Percentiles rank a stretch among this genome's conserved stretches.
Conservation (phyloP, 2,888 invertebrate genomes). For the Chrysotoxum bicinctum region DNA sequence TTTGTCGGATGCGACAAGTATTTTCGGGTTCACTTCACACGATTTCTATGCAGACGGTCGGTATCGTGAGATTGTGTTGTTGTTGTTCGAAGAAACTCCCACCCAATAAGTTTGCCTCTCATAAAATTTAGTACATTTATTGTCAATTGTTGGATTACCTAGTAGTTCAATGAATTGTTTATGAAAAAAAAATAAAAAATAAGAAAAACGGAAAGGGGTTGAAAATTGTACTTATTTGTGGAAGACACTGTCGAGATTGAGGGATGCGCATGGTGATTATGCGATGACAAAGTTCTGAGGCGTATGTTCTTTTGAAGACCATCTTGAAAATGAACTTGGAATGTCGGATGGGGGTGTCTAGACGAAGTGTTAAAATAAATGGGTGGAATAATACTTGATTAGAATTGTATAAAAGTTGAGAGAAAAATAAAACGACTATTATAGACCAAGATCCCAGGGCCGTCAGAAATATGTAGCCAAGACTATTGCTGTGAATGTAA, state of each 20-base stretch:
- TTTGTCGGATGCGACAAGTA: constrained; percentile 40
- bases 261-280: constrained; percentile 7
- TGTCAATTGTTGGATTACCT: constrained; percentile 46
- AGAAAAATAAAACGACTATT: background rate
- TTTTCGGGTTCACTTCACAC: constrained; percentile 66
- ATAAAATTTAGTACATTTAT: constrained; percentile 29
- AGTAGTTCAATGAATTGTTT: constrained; percentile 67
- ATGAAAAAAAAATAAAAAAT: background rate
- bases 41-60: constrained; percentile 4
- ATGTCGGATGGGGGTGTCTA: constrained; percentile 19
- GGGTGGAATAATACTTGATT: constrained; percentile 6
- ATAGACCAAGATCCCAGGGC: too few relatives aligned
- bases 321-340: background rate
- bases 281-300: background rate
- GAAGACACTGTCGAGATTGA: background rate
- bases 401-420: background rate
- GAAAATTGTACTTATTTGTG: background rate
- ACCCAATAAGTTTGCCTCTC: constrained; percentile 19
- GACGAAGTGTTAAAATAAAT: constrained; percentile 5
- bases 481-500: too few relatives aligned
- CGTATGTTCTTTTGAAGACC: background rate
- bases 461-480: too few relatives aligned
- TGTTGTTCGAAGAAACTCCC: constrained; percentile 30
- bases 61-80: background rate
- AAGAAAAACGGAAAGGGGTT: constrained; percentile 3